A percentile compares a stretch with the other conserved stretches of the same genome.
These are phyloP conservation scores for Mactromeris polynyma DNA, from an alignment of 2,888 invertebrate species.

Conservation along the genomic window DNA sequence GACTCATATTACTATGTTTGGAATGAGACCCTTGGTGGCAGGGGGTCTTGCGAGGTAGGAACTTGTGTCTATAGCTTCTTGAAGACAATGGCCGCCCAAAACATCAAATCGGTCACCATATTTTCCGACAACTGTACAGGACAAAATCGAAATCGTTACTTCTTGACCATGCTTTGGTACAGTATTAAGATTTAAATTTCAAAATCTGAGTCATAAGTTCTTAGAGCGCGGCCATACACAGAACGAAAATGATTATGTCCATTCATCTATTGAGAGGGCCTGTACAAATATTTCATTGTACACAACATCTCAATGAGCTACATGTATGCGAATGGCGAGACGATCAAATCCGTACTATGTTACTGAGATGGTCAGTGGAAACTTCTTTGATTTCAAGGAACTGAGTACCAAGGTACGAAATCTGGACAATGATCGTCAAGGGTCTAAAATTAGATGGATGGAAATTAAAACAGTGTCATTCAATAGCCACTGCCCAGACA, in stretches of 20 bases:
- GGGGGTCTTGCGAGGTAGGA: slow-evolving; percentile 29
- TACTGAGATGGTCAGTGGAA: no score
- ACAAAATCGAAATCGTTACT: not conserved
- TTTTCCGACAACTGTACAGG: slow-evolving; percentile 31
- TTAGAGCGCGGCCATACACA: not conserved
- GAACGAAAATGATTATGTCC: no score
- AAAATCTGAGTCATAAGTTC: slow-evolving; percentile 3
- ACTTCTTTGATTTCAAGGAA: no score
- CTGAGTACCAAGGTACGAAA: no score
- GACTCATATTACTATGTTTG: slow-evolving; percentile 28
- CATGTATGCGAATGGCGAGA: no score
- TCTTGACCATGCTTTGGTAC: not conserved
- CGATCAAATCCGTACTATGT: no score
- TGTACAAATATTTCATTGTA: slow-evolving; percentile 15
- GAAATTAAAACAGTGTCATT: no score
- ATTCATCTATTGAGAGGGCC: no score
- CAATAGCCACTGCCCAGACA: no score
- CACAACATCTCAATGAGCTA: slow-evolving; percentile 22
- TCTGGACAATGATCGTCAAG: slow-evolving; percentile 9
- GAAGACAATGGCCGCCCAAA: not conserved
- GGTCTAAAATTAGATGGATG: slow-evolving; percentile 28
- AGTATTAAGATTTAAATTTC: not conserved
- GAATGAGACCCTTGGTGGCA: slow-evolving; percentile 27
- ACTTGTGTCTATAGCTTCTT: slow-evolving; percentile 32
- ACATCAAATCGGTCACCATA: slow-evolving; percentile 14